Evolutionary conservation across 37 sponge, comb jelly and placozoan species (phyloP), one percentile per base, ranked within the genome.

Genomic region (Ianthella basta): DNA sequence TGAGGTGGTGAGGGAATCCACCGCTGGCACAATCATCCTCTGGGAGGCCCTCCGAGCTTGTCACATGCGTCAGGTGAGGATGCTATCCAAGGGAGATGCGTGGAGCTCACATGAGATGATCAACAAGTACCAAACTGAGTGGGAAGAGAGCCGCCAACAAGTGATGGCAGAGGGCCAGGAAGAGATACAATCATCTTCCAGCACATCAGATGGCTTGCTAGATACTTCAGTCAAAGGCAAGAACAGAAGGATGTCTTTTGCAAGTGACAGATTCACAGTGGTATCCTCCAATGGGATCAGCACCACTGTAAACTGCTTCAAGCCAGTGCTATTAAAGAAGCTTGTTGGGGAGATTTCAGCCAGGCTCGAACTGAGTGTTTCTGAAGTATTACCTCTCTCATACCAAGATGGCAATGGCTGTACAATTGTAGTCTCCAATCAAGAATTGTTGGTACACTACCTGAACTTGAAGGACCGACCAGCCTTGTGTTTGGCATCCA

Each of bases 61-160:
- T 81, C 82, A 80, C 56, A 83, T 78, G 44, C 60, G 88, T 12
- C 94, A 94, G 88, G 80, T 94, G 21, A 60, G 39, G 36, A 63
- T 63, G 37, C 66, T 60, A 1, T 34, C 65, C 32, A 39, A 82
- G 53, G 66, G 82, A 21, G 78, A 75, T 75, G 78, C 37, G 20
- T 75, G 78, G 78, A 75, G 3, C 8, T 75, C 78, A 19, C 78
- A 75, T 24, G 53, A 75, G 78, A 41, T 24, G n/a, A 44, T 36
- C 18, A 41, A 41, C 15, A 25, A 75, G 50, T 75, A 41, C 54
- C 20, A 50, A 50, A 44, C 5, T 1, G 37, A 75, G 21, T 75
- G 78, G 64, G 64, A 61, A 10, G 29, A 29, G 64, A 61, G 29
- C 8, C 4, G 12, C 4, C 64, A 27, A 13, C 27, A 61, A 12